Base-by-base conservation (phyloP, 1,140 invertebrate genomes). In the Drosophila parvula region DNA sequence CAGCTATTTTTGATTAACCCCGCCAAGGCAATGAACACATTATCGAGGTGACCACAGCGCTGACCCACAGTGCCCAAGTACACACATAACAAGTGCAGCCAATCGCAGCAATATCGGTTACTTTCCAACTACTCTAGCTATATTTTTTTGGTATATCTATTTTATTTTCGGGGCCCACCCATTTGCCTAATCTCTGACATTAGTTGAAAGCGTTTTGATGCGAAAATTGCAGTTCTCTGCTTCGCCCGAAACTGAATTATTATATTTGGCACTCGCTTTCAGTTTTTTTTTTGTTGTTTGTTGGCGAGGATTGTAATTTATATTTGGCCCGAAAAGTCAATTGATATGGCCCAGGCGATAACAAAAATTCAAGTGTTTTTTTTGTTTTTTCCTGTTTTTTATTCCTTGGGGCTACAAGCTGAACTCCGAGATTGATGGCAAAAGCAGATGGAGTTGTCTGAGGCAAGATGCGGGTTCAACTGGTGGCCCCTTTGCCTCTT, bases 1-100 rank as follows among this genome's bases (percentile, higher is more conserved):
- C 83, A 86, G 64, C 57, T 79, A 88, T 88, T 88, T 86, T 86
- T 86, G 83, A 86, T 86, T 86, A 86, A 86, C 83, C 83, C 76
- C 58, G 67, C 67, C 75, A 69, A 34, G 50, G 34, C 79, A 75
- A 85, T 85, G 75, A 80, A 85, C 74, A 78, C 82, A 85, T 85
- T 85, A 81, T 80, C 78, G 67, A 62, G 48, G 16, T 74, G 70
- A 69, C 60, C 60, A 80, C 38, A 14, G 12, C 34, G 51, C 51
- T 79, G 57, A 51, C 62, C 59, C 61, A 59, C 38, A 70, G 32
- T 18, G 22, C 22, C 22, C 22, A 22, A 22, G 22, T 22, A 22
- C 47, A 32, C 68, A 44, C n/a, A 76, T 58, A 75, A 65, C 73
- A 76, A 67, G 44, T 76, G 61, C 40, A 44, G 51, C 51, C 27